Conservation (phyloP, 1,140 invertebrate species). For the Rhyzopertha dominica region DNA sequence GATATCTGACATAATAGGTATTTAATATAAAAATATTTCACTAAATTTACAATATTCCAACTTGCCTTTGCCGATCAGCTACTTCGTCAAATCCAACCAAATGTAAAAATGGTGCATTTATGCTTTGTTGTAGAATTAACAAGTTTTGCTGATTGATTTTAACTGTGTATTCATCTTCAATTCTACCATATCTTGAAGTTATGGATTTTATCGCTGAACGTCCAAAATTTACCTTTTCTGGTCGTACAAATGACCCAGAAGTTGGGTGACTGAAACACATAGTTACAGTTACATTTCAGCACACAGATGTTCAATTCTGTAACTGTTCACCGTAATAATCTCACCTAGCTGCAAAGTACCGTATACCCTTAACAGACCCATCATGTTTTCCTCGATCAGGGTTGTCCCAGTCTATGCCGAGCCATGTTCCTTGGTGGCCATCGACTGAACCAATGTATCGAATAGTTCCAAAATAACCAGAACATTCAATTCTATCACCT, state of each 20-base stretch:
- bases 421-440: conserved; percentile 63
- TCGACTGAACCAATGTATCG: conserved; percentile 50
- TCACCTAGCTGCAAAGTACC: conserved; percentile 78
- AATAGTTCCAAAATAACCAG: conserved; percentile 46
- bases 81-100: conserved; percentile 86
- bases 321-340: conserved; percentile 3
- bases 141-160: conserved; percentile 57
- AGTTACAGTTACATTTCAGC: conserved; percentile 8
- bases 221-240: conserved; percentile 70
- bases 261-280: conserved; percentile 52
- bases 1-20: neutral
- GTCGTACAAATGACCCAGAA: conserved; percentile 82
- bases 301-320: conserved; percentile 18
- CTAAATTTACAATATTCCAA: conserved; percentile 13
- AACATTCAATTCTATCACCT: conserved; percentile 36
- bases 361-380: conserved; percentile 71
- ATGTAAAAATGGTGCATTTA: conserved; percentile 76
- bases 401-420: conserved; percentile 94
- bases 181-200: conserved; percentile 63
- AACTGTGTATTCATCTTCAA: conserved; percentile 53
- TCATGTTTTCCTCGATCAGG: conserved; percentile 81
- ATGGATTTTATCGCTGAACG: conserved; percentile 68
- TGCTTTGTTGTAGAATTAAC: conserved; percentile 56
- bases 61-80: conserved; percentile 69
- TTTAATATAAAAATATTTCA: neutral